phyloP scores from a whole-genome alignment of 2,797 vertebrate species.

The Menidia menidia region DNA sequence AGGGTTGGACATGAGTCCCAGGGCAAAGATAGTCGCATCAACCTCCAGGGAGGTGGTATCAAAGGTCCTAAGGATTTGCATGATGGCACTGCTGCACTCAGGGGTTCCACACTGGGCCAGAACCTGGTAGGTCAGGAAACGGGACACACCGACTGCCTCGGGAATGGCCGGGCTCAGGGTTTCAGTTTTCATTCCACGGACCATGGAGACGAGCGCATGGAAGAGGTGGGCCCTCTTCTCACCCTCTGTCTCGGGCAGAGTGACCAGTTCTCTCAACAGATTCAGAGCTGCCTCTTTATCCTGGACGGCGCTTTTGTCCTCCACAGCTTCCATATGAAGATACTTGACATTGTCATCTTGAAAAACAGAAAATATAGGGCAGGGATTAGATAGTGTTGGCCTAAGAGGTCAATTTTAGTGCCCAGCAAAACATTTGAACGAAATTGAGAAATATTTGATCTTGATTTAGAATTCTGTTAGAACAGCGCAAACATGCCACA shows the following conservation, averaged over 20 bases:
- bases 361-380: conserved; percentile 20
- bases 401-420: background rate
- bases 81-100: conserved; percentile 89
- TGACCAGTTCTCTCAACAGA: conserved; percentile 86
- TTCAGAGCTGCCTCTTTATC: conserved; percentile 82
- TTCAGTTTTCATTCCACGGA: conserved; percentile 85
- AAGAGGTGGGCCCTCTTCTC: conserved; percentile 89
- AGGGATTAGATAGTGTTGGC: background rate
- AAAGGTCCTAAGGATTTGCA: conserved; percentile 87
- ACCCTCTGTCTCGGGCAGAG: conserved; percentile 80
- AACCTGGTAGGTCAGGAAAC: conserved; percentile 88
- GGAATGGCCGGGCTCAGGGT: conserved; percentile 83
- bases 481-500: background rate
- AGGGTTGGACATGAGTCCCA: conserved; percentile 90
- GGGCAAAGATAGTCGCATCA: conserved; percentile 87
- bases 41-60: conserved; percentile 78
- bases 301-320: conserved; percentile 78
- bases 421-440: background rate
- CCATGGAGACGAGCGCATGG: conserved; percentile 85
- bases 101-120: conserved; percentile 93
- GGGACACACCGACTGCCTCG: conserved; percentile 82
- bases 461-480: background rate
- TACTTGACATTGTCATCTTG: conserved; percentile 79
- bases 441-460: background rate
- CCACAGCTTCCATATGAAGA: conserved; percentile 86